phyloP scores from a whole-genome alignment of 2,797 vertebrate genomes.

The Chelon labrosus region DNA sequence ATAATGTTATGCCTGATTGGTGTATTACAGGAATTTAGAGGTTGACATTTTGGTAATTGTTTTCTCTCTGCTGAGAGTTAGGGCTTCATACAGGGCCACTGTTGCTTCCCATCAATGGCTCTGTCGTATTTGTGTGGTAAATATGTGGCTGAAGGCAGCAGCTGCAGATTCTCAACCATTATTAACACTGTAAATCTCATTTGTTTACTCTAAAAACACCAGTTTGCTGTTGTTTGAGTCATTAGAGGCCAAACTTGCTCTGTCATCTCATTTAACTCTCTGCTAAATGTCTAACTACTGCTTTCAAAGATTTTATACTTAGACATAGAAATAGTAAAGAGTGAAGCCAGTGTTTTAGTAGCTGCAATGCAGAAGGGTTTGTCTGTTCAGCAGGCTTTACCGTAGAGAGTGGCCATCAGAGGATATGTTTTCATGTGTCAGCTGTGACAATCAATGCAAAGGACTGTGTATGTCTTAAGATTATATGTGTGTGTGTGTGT shows the following conservation, averaged over 20 bases:
- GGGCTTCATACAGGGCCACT: too few relatives aligned
- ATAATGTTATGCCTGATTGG: too few relatives aligned
- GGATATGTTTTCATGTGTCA: constrained; percentile 4
- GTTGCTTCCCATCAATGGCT: background rate
- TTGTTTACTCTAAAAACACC: background rate
- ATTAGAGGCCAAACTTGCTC: background rate
- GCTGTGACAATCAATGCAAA: constrained; percentile 37
- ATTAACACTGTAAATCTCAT: background rate
- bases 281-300: background rate
- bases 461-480: background rate
- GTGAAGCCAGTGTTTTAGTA: constrained; percentile 10
- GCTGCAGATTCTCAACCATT: background rate
- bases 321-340: background rate
- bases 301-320: constrained; percentile 26
- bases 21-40: too few relatives aligned
- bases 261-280: background rate
- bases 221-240: background rate
- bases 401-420: background rate
- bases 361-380: background rate
- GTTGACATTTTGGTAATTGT: background rate
- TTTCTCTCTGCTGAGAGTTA: constrained; percentile 13
- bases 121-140: background rate
- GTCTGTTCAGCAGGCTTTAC: constrained; percentile 17
- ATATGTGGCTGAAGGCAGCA: background rate
- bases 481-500: background rate